A percentile compares a stretch with the other conserved stretches of the same genome.
phyloP scores from a whole-genome alignment of 2,113 vertebrate genomes.

The Osmerus eperlanus region DNA sequence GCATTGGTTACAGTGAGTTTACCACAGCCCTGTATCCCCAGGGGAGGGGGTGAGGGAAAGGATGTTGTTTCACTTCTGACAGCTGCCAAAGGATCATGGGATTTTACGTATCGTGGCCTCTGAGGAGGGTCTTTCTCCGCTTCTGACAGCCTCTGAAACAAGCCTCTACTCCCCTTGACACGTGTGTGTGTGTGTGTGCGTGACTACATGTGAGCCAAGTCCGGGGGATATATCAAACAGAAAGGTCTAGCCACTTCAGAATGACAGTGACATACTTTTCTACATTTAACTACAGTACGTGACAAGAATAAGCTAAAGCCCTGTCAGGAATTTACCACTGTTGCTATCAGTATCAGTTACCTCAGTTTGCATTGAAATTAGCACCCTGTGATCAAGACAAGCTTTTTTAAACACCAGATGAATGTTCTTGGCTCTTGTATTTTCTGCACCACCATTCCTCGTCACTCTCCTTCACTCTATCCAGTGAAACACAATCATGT shows the following conservation, averaged over 20 bases:
- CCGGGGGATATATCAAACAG: constrained; percentile 52
- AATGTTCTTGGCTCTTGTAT: no score
- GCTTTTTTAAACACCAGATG: no score
- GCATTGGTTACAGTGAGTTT: no score
- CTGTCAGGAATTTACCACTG: no score
- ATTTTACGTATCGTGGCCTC: constrained; percentile 58
- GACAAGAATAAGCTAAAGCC: no score
- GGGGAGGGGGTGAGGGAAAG: constrained; percentile 22
- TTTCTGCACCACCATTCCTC: neutral
- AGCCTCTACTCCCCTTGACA: constrained; percentile 28
- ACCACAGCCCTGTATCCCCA: no score
- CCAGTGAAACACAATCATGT: constrained; percentile 37
- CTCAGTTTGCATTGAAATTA: no score
- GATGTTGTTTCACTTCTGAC: constrained; percentile 47
- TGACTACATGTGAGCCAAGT: constrained; percentile 20
- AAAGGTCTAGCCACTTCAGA: constrained; percentile 46
- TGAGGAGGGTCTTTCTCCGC: constrained; percentile 56
- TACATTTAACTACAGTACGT: no score
- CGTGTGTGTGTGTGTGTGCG: constrained; percentile 43
- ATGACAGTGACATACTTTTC: constrained; percentile 6
- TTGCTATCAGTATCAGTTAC: no score
- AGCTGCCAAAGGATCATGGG: constrained; percentile 52
- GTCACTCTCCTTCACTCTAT: constrained; percentile 29
- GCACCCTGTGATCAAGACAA: no score
- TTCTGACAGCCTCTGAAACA: constrained; percentile 62